These are phyloP conservation scores for Columba guinea DNA, from an alignment of 2,797 vertebrate species.

Conservation along the genomic window DNA sequence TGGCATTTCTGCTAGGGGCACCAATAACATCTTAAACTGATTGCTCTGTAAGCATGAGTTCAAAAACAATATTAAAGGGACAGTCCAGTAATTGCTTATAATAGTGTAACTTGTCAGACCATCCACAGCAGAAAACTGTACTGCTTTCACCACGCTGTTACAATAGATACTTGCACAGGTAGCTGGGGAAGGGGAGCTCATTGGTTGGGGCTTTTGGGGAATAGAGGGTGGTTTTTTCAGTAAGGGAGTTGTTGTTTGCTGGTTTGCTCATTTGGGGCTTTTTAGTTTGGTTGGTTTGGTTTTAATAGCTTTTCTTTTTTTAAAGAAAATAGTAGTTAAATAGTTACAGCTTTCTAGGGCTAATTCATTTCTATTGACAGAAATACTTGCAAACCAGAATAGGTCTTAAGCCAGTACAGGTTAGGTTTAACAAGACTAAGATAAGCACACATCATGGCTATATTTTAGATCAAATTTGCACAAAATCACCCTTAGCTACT, in stretches of 20 bases:
- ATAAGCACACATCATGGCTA: rapidly evolving
- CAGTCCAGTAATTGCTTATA: neutral
- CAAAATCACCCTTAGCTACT: neutral
- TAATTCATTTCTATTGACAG: neutral
- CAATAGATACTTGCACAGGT: neutral
- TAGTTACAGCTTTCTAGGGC: neutral
- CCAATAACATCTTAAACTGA: neutral
- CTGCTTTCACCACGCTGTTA: neutral
- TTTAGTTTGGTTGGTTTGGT: neutral
- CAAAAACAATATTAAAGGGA: neutral
- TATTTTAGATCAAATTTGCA: neutral
- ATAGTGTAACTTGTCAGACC: neutral
- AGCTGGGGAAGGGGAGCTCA: neutral
- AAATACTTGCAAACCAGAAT: neutral
- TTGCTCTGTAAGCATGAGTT: rapidly evolving
- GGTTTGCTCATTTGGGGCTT: too few species aligned
- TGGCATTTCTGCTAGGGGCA: neutral
- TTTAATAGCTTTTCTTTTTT: neutral
- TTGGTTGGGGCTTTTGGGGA: rapidly evolving
- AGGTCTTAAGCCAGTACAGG: neutral
- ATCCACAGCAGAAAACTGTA: neutral
- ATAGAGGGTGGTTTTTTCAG: neutral
- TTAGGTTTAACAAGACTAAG: neutral
- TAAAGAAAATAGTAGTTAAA: neutral
- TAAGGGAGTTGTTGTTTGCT: rapidly evolving